Conservation (phyloP, 2,888 invertebrate species). For the Cephus nigrinus region DNA sequence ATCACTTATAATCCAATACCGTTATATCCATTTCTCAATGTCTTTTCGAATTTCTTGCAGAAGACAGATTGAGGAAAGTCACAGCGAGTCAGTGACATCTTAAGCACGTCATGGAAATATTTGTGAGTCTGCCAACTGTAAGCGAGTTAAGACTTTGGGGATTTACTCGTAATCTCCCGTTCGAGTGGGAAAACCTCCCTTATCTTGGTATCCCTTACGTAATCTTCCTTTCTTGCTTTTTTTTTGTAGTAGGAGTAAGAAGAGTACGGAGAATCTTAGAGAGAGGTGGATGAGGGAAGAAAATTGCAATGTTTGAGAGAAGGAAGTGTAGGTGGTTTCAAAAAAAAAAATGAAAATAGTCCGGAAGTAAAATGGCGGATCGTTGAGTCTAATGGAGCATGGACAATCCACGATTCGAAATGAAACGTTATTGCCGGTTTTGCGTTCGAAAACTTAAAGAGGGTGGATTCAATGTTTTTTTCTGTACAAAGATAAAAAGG, state of each 20-base stretch:
- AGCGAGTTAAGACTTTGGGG: neutral
- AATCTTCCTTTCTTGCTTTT: neutral
- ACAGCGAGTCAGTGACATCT: neutral
- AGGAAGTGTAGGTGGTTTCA: neutral
- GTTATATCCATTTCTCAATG: neutral
- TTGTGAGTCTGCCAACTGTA: neutral
- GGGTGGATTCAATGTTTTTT: neutral
- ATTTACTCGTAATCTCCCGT: neutral
- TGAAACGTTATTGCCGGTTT: neutral
- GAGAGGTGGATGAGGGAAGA: neutral
- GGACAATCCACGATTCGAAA: neutral
- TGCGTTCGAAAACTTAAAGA: neutral
- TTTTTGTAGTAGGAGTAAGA: neutral
- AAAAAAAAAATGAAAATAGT: neutral
- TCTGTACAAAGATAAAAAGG: neutral
- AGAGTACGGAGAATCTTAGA: neutral
- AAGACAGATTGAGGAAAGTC: neutral
- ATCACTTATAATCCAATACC: neutral
- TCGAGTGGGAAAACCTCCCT: neutral
- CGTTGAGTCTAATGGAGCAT: neutral
- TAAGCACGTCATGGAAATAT: neutral
- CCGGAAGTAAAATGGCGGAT: neutral
- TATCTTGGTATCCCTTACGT: neutral
- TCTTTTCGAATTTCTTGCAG: neutral
- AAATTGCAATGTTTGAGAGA: neutral